These are phyloP conservation scores for Tenrec ecaudatus DNA, from an alignment of 2,113 vertebrate species.

Conservation along the genomic window DNA sequence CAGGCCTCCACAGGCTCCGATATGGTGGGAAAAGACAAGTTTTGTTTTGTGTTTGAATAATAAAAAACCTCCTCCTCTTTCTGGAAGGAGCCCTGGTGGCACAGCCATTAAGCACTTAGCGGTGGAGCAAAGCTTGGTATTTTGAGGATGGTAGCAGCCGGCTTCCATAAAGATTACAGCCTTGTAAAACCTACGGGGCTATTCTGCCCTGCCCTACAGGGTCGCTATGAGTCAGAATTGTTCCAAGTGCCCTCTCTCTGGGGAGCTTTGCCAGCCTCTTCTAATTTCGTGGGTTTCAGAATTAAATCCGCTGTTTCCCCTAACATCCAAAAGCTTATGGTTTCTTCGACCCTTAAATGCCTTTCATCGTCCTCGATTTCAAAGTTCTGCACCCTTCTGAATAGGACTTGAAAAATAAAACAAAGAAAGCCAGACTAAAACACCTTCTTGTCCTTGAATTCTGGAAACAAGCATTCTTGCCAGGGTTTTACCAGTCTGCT, in stretches of 20 bases:
- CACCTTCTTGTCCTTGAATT: not conserved
- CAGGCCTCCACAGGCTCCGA: too few species aligned
- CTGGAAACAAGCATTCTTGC: conserved; percentile 32
- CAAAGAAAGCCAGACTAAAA: too few species aligned
- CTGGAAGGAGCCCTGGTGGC: not conserved
- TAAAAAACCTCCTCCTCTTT: not conserved
- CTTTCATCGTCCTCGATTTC: not conserved
- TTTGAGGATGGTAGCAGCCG: not conserved
- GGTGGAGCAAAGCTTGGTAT: not conserved
- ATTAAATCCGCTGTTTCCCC: not conserved
- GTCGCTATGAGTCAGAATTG: not conserved
- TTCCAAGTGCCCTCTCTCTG: not conserved
- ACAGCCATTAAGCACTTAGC: not conserved
- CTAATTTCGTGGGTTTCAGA: not conserved
- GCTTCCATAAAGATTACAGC: not conserved
- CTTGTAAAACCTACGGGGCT: not conserved
- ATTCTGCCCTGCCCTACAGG: not conserved
- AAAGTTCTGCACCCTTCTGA: not conserved
- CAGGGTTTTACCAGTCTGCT: conserved; percentile 11
- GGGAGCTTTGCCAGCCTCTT: not conserved
- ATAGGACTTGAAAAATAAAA: conserved; percentile 38
- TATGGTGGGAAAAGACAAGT: too few species aligned
- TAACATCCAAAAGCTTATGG: not conserved
- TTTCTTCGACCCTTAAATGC: not conserved
- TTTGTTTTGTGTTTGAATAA: not conserved